Evolutionary conservation across 2,797 vertebrate species (phyloP).

Genomic region (Sebastolobus altivelis): DNA sequence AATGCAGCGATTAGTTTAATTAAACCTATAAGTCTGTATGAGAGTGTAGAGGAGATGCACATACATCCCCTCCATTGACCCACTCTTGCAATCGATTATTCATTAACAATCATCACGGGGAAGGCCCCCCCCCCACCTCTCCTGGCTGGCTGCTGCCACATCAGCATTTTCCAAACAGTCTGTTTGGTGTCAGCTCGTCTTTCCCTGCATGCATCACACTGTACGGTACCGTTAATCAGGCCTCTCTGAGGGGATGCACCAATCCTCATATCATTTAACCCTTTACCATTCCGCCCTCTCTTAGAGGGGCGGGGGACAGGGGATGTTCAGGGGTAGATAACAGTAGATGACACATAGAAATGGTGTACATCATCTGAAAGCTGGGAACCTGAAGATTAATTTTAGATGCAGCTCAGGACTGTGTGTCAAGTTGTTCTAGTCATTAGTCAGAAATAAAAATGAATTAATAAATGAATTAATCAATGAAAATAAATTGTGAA

Average conservation of each 20-base stretch:
- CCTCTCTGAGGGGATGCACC: slow-evolving; percentile 49
- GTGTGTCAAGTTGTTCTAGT: too few relatives aligned
- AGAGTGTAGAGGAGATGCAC: slow-evolving; percentile 71
- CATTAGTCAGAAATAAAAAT: too few relatives aligned
- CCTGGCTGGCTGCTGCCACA: slow-evolving; percentile 49
- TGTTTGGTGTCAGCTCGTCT: slow-evolving; percentile 54
- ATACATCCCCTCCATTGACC: slow-evolving; percentile 66
- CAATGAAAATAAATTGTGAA: too few relatives aligned
- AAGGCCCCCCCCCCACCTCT: not conserved
- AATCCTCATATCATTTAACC: slow-evolving; percentile 54
- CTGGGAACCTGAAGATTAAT: too few relatives aligned
- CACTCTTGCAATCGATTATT: slow-evolving; percentile 73
- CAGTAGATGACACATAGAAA: too few relatives aligned
- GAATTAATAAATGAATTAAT: too few relatives aligned
- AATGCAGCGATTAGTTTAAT: slow-evolving; percentile 83
- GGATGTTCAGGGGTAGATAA: too few relatives aligned
- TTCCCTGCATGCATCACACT: slow-evolving; percentile 31
- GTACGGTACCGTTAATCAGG: slow-evolving; percentile 58
- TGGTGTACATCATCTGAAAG: too few relatives aligned
- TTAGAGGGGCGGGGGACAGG: too few relatives aligned
- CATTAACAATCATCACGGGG: slow-evolving; percentile 67
- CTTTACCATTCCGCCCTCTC: too few relatives aligned
- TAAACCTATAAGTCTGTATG: slow-evolving; percentile 75
- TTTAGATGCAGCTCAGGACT: too few relatives aligned
- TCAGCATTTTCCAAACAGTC: slow-evolving; percentile 67